phyloP scores from a whole-genome alignment of 2,888 invertebrate species.

The Hypsopygia costalis region DNA sequence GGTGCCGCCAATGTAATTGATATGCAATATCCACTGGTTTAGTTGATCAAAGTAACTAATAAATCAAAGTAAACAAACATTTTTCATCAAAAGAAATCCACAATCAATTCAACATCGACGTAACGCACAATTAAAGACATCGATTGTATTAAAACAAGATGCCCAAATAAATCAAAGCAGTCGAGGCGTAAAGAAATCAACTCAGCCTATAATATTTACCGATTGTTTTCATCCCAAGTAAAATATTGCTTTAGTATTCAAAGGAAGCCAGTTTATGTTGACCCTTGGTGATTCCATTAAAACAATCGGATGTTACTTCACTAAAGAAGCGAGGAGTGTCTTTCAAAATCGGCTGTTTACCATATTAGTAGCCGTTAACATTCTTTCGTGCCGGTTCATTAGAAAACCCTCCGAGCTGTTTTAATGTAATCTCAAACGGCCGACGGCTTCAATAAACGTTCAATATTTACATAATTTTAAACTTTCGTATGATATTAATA shows the following conservation, averaged over 20 bases:
- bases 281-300: slow-evolving; percentile 16
- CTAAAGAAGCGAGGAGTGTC: slow-evolving; percentile 18
- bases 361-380: slow-evolving; percentile 47
- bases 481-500: not conserved
- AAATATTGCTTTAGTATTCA: slow-evolving; percentile 39
- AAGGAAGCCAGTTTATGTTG: slow-evolving; percentile 26
- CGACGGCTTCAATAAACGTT: slow-evolving; percentile 1
- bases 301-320: not conserved
- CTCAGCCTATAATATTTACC: slow-evolving; percentile 48
- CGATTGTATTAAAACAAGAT: slow-evolving; percentile 37
- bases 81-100: slow-evolving; percentile 1
- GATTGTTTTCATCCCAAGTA: slow-evolving; percentile 50
- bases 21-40: no score
- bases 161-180: slow-evolving; percentile 43
- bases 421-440: slow-evolving; percentile 34
- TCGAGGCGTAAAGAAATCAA: slow-evolving; percentile 45
- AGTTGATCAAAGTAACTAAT: no score
- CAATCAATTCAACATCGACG: slow-evolving; percentile 18
- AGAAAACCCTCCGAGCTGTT: slow-evolving; percentile 43
- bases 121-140: slow-evolving; percentile 34
- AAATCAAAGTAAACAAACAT: no score
- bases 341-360: slow-evolving; percentile 26
- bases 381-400: slow-evolving; percentile 48
- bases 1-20: no score
- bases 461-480: not conserved